Evolutionary conservation across 53 echinoderm and acorn worm genomes (phyloP).

Genomic region (Apostichopus leukothele): DNA sequence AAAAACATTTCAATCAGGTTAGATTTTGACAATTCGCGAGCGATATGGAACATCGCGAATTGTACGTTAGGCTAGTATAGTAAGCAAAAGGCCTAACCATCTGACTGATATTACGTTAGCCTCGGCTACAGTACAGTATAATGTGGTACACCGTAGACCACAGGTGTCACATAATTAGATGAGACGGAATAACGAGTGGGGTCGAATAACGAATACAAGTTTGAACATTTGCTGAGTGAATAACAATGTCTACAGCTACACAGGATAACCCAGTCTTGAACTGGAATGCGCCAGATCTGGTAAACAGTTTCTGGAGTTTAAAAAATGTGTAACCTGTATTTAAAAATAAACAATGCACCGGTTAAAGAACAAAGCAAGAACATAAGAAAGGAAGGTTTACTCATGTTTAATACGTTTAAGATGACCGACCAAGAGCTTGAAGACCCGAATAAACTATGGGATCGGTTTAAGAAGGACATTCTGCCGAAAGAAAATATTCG

Average conservation of each 20-base stretch:
- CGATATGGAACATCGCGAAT: background rate
- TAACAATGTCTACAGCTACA: background rate
- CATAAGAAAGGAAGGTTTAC: constrained; percentile 24
- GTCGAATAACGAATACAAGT: background rate
- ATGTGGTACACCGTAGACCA: too few relatives aligned
- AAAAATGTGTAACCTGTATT: constrained; percentile 43
- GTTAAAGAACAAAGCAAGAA: constrained; percentile 31
- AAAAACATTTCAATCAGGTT: constrained; percentile 8
- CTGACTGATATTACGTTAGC: constrained; percentile 1
- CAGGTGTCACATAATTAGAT: background rate
- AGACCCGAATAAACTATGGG: constrained; percentile 26
- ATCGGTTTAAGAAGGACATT: constrained; percentile 19
- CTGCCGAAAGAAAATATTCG: constrained; percentile 35
- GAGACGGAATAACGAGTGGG: constrained; percentile 8
- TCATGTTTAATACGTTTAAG: constrained; percentile 28
- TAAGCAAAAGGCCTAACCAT: constrained; percentile 1
- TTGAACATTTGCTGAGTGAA: background rate
- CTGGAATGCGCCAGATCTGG: constrained; percentile 29
- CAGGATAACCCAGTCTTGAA: background rate
- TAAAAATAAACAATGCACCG: constrained; percentile 43
- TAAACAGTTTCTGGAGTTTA: constrained; percentile 19
- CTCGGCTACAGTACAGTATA: background rate
- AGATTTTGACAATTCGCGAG: constrained; percentile 5
- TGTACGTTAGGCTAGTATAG: constrained; percentile 7
- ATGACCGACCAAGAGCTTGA: background rate